phyloP scores from a whole-genome alignment of 2,113 vertebrate species.

The Myotis davidii region DNA sequence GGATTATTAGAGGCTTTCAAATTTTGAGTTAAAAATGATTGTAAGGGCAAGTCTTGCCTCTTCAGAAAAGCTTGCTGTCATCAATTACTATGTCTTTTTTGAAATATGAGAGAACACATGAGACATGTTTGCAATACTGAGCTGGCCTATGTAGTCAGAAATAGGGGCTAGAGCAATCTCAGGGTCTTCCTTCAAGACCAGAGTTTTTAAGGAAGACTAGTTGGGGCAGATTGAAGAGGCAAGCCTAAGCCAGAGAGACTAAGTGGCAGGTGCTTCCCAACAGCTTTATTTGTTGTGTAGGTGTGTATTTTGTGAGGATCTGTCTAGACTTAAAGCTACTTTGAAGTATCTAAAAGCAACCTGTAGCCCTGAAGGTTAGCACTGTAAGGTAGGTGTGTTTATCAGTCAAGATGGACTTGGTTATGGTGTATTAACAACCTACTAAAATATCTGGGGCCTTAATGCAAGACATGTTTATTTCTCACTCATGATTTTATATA shows the following conservation, averaged over 20 bases:
- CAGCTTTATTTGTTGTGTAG: neutral
- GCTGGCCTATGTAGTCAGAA: neutral
- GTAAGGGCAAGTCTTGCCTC: neutral
- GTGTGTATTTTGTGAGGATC: neutral
- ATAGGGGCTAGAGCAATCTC: neutral
- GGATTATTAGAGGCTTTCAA: constrained; percentile 17
- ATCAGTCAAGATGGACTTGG: neutral
- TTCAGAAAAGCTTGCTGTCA: neutral
- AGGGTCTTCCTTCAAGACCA: neutral
- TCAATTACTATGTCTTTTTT: neutral
- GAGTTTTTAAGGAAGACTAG: neutral
- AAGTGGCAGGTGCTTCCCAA: neutral
- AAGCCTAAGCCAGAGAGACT: neutral
- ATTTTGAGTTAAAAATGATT: constrained; percentile 36
- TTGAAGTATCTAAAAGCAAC: neutral
- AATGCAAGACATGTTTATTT: neutral
- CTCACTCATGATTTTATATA: neutral
- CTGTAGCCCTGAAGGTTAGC: neutral
- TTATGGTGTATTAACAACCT: neutral
- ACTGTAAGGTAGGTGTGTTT: neutral
- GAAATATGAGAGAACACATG: neutral
- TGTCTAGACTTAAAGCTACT: neutral
- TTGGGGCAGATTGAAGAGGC: neutral
- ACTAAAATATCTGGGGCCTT: neutral
- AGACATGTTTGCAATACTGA: neutral